phyloP scores from a whole-genome alignment of 2,113 vertebrate genomes.

The Seriola quinqueradiata region DNA sequence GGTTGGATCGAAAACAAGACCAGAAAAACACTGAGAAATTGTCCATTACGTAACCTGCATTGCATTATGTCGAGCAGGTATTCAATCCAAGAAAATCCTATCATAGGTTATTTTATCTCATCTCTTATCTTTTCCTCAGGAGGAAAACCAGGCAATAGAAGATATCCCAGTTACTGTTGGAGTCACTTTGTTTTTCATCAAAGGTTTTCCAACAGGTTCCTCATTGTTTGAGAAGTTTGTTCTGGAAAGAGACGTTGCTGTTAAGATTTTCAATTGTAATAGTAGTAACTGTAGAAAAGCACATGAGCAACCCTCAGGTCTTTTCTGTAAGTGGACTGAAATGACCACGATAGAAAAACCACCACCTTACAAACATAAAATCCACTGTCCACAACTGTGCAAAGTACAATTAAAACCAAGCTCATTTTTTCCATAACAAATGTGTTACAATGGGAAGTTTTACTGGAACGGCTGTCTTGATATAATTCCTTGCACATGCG shows the following conservation, averaged over 20 bases:
- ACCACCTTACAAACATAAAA: slow-evolving; percentile 45
- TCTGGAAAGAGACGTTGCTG: neutral
- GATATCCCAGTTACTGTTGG: neutral
- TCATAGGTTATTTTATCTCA: too few relatives aligned
- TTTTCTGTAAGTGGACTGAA: slow-evolving; percentile 34
- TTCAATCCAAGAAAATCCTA: neutral
- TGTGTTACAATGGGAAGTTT: slow-evolving; percentile 43
- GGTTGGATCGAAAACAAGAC: neutral
- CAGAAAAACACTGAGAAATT: neutral
- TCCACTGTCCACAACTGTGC: slow-evolving; percentile 38
- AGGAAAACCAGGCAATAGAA: neutral
- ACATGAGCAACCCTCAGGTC: neutral
- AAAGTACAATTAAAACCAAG: slow-evolving; percentile 43
- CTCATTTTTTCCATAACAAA: slow-evolving; percentile 68
- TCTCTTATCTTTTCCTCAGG: too few relatives aligned
- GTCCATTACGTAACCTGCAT: neutral
- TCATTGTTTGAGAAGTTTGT: slow-evolving; percentile 3
- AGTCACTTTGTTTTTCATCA: neutral
- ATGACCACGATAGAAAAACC: slow-evolving; percentile 38
- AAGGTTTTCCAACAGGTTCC: neutral
- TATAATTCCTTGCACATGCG: slow-evolving; percentile 68
- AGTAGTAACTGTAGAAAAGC: neutral
- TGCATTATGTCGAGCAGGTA: neutral
- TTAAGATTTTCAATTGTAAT: slow-evolving; percentile 1
- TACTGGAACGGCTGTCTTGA: slow-evolving; percentile 55